phyloP scores from a whole-genome alignment of 2,888 invertebrate genomes.

The Oxyscelio sp. region DNA sequence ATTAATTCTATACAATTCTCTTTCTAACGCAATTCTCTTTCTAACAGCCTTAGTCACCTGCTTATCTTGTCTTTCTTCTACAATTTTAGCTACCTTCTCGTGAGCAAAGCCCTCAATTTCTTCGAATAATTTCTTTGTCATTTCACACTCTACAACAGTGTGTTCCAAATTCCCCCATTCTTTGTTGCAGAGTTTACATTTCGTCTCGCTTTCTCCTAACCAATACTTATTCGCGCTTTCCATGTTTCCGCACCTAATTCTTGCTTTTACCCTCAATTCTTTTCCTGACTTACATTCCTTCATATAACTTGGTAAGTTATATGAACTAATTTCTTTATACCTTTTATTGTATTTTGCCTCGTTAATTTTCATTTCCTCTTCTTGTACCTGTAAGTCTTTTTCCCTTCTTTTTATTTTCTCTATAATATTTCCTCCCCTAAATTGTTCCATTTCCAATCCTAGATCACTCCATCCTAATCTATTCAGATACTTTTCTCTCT shows the following conservation, averaged over 20 bases:
- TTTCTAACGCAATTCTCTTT: too few species aligned
- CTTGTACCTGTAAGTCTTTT: slow-evolving; percentile 23
- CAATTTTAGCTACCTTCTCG: neutral
- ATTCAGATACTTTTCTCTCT: slow-evolving; percentile 12
- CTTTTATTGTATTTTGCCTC: slow-evolving; percentile 28
- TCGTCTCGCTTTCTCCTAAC: neutral
- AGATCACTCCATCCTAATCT: neutral
- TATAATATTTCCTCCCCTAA: neutral
- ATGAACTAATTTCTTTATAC: neutral
- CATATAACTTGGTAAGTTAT: slow-evolving; percentile 20
- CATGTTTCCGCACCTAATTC: slow-evolving; percentile 43
- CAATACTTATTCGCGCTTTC: slow-evolving; percentile 27
- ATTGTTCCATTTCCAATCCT: neutral
- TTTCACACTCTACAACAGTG: slow-evolving; percentile 2
- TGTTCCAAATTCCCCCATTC: slow-evolving; percentile 4
- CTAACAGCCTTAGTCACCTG: neutral
- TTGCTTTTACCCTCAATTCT: slow-evolving; percentile 31
- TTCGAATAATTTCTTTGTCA: slow-evolving; percentile 35
- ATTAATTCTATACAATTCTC: too few species aligned
- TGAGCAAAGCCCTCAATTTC: slow-evolving; percentile 6
- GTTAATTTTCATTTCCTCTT: slow-evolving; percentile 9
- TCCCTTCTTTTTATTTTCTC: neutral
- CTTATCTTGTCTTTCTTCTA: neutral
- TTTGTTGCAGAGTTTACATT: slow-evolving; percentile 6
- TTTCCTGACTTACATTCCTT: neutral